Conservation (phyloP, 1,140 invertebrate genomes). For the Belonocnema kinseyi region DNA sequence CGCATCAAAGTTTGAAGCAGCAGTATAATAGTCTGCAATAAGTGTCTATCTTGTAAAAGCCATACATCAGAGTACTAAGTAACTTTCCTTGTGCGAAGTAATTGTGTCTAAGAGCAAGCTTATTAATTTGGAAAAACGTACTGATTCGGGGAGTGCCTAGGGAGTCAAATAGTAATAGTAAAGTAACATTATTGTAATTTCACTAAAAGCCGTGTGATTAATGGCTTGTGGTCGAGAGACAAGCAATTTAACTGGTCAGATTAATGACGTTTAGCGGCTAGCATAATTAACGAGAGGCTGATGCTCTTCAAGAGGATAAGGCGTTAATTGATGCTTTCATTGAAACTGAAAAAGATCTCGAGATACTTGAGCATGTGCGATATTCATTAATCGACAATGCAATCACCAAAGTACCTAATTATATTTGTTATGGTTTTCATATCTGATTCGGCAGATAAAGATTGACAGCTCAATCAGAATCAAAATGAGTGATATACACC, state of each 20-base stretch:
- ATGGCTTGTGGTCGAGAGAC: conserved; percentile 16
- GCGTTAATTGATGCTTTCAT: conserved; percentile 15
- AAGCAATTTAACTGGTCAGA: conserved; percentile 19
- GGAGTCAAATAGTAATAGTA: background rate
- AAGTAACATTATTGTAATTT: background rate
- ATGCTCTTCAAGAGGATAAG: conserved; percentile 18
- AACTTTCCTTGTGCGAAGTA: background rate
- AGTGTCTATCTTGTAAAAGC: conserved; percentile 11
- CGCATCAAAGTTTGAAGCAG: conserved; percentile 25
- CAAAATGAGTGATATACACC: no score
- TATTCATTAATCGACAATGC: background rate
- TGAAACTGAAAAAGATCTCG: background rate
- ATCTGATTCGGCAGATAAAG: no score
- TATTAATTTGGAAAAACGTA: background rate
- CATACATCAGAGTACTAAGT: conserved; percentile 5
- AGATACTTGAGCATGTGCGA: background rate
- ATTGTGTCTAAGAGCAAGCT: background rate
- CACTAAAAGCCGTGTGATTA: conserved; percentile 1
- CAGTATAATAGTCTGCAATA: conserved; percentile 14
- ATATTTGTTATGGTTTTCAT: no score
- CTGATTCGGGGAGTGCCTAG: background rate
- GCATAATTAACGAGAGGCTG: conserved; percentile 17
- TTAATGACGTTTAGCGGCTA: conserved; percentile 23
- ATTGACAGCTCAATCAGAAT: no score
- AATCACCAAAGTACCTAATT: no score